Base-by-base conservation (phyloP, 2,797 vertebrate genomes). In the Astyanax mexicanus region DNA sequence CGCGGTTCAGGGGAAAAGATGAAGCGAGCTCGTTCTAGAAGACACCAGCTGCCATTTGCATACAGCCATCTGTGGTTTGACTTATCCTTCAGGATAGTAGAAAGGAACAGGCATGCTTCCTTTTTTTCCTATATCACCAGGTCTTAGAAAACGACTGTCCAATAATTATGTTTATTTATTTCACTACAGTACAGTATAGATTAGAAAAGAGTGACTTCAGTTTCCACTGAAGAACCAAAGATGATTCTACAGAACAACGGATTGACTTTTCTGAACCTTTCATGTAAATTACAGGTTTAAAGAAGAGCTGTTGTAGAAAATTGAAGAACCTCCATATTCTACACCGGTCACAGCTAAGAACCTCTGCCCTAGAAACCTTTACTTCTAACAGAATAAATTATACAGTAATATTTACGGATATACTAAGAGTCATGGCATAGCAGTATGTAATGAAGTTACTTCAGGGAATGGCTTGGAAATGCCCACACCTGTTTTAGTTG, bases 11-110 rank as follows among this genome's bases (percentile, higher is more conserved):
- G 21, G 19, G 29, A 51, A 58, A 72, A 75, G 84, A 70, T 81
- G 86, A 77, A 60, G 73, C 67, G 60, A 72, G 49, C 62, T 76
- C 23, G 52, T 67, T 73, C 64, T 65, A 78, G 42, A 80, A 80
- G 72, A 75, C 65, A 70, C 58, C 49, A 78, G 27, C 47, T 38
- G 0, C 15, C 29, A 75, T 84, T 81, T 80, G 74, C 77, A 72
- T 79, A 78, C 42, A 82, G 54, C 37, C 25, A 49, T 51, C n/a
- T 57, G 35, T 9, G 27, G 32, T 52, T 32, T 64, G 23, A 10
- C 44, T 67, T 67, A n/a, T 42, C 17, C 45, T 11, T 45, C 42
- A 45, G 62, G 3, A 12, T 2, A 47, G 42, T 5, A 47, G 62
- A 13, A 21, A 45, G 38, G 21, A 25, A 44, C 38, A 27, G 15